Evolutionary conservation across 2,113 vertebrate genomes (phyloP), one percentile per base, ranked within the genome.

Genomic region (Elachura formosa): DNA sequence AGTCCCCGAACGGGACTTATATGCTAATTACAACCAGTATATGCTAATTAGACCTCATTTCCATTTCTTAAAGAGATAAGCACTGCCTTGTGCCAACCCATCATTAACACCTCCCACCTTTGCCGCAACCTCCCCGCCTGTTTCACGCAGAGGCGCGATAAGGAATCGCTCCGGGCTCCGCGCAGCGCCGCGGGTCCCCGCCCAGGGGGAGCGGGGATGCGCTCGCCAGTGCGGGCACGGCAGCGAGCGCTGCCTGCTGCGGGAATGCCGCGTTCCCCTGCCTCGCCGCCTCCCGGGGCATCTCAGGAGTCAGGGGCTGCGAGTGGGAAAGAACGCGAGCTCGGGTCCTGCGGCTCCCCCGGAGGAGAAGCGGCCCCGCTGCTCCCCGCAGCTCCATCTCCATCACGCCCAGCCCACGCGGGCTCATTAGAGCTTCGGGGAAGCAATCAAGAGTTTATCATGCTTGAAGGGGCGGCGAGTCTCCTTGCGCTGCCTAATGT

Each of bases 1-100:
- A 97, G 89, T 98, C 97, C 97, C 98, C 96, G 94, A 97, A 98
- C 94, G 97, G 97, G 97, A 98, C 96, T 98, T 98, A 90, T 97
- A 98, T 98, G 98, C 97, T 98, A 98, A 98, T 98, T 98, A 96
- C 97, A 97, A 97, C 94, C 96, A 97, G 95, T 95, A 94, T 97
- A 98, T 98, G 97, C 95, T 98, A 98, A 98, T 98, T 97, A 97
- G 96, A 69, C 94, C 96, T 97, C 66, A 97, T 98, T 98, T 97
- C 97, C 96, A 97, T 98, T 97, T 95, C 97, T 98, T 98, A 98
- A 98, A 98, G 97, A 98, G 97, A 97, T 97, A 97, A 97, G 97
- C 96, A 68, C 94, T 82, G 94, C 89, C 74, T 94, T 85, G 94
- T 48, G 95, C 90, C 96, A 95, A 92, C 94, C 59, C 92, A 92